Evolutionary conservation across 1,140 invertebrate genomes (phyloP).

Genomic region (Nylanderia fulva): DNA sequence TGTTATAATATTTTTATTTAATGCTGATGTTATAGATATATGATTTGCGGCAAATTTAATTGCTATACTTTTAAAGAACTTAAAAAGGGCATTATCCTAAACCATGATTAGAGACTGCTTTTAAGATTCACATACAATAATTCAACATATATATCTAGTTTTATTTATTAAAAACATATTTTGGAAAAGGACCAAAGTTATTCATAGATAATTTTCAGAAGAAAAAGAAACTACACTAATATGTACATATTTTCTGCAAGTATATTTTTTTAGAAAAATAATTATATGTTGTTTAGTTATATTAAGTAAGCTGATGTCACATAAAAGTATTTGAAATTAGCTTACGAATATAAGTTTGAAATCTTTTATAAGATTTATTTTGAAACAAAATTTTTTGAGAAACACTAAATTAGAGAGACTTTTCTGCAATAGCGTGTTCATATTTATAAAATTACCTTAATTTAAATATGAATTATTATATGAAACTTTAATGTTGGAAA

Average conservation of each 20-base stretch:
- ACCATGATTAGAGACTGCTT: neutral
- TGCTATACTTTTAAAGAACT: neutral
- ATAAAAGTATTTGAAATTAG: constrained; percentile 10
- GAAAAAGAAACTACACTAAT: neutral
- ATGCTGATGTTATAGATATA: neutral
- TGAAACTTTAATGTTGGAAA: neutral
- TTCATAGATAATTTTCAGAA: neutral
- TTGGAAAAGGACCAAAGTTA: neutral
- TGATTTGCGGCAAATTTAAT: neutral
- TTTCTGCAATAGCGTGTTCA: constrained; percentile 1
- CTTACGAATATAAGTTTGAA: neutral
- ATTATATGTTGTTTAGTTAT: neutral
- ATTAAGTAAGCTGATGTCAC: neutral
- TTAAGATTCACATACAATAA: neutral
- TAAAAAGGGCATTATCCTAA: constrained; percentile 2
- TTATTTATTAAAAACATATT: constrained; percentile 12
- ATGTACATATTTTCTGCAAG: neutral
- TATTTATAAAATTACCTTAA: neutral
- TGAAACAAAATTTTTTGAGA: neutral
- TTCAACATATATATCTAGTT: neutral
- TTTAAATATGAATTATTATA: neutral
- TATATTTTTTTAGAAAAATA: neutral
- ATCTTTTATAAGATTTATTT: neutral
- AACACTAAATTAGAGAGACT: neutral
- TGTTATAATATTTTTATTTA: neutral